Conservation (phyloP, 2,113 vertebrate genomes). For the Leptobrachium leishanense region DNA sequence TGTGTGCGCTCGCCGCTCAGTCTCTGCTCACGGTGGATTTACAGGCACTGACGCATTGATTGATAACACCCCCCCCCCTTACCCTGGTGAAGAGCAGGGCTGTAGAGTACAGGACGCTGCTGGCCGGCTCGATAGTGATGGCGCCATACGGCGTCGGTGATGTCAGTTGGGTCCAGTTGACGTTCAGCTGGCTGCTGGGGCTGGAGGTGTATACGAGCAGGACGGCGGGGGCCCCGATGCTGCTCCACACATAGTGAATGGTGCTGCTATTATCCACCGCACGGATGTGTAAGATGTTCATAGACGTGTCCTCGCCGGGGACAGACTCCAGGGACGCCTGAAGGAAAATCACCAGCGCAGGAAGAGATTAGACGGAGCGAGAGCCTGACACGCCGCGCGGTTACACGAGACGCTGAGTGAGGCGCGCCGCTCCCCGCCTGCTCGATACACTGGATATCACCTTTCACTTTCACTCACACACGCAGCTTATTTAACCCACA, state of each 20-base stretch:
- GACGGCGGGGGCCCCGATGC: constrained; percentile 74
- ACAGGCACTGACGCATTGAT: neutral
- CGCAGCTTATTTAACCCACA: too few species aligned
- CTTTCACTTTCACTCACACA: too few species aligned
- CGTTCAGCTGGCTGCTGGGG: constrained; percentile 60
- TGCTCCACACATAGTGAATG: constrained; percentile 83
- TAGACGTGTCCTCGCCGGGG: constrained; percentile 53
- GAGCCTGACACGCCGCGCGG: too few species aligned
- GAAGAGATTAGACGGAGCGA: too few species aligned
- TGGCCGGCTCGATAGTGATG: constrained; percentile 73
- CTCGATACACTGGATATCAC: too few species aligned
- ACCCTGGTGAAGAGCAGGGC: constrained; percentile 82
- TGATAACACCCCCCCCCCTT: neutral
- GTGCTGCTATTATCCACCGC: constrained; percentile 75
- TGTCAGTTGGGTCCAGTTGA: constrained; percentile 79
- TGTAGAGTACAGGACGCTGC: constrained; percentile 69
- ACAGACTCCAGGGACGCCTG: constrained; percentile 78
- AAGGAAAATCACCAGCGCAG: too few species aligned
- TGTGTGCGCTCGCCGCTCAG: too few species aligned
- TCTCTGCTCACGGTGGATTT: neutral
- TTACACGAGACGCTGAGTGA: too few species aligned
- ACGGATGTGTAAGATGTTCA: constrained; percentile 77
- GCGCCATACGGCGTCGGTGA: constrained; percentile 57
- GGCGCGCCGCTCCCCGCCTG: too few species aligned
- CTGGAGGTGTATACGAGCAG: constrained; percentile 77